These are phyloP conservation scores for Myathropa florea DNA, from an alignment of 2,888 invertebrate genomes.

Conservation along the genomic window DNA sequence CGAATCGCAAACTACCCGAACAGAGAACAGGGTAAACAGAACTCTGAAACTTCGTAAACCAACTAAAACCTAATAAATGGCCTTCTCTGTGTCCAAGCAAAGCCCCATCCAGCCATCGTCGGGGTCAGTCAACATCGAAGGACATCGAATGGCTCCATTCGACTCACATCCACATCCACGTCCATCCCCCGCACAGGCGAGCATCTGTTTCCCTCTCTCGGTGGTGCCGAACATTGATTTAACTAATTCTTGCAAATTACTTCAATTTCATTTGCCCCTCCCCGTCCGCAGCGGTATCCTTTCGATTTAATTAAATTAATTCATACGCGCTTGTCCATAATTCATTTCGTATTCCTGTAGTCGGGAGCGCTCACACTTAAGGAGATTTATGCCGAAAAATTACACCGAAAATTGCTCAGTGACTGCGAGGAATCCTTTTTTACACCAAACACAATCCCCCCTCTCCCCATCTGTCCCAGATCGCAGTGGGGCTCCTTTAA, in stretches of 20 bases:
- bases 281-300: not conserved
- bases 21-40: slow-evolving; percentile 34
- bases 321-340: slow-evolving; percentile 50
- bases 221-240: not conserved
- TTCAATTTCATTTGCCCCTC: not conserved
- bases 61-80: slow-evolving; percentile 62
- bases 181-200: not conserved
- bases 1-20: not conserved
- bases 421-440: slow-evolving; percentile 64
- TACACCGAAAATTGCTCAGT: slow-evolving; percentile 67
- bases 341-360: slow-evolving; percentile 23
- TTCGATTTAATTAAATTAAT: slow-evolving; percentile 58
- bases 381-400: slow-evolving; percentile 64
- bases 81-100: slow-evolving; percentile 8
- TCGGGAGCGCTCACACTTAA: slow-evolving; percentile 20
- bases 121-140: not conserved
- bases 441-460: slow-evolving; percentile 49
- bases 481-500: not conserved
- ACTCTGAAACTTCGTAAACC: slow-evolving; percentile 50
- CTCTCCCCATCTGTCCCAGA: not conserved
- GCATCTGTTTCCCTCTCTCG: not conserved
- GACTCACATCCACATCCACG: not conserved
- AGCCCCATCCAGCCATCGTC: not conserved
- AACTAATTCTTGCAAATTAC: slow-evolving; percentile 35
- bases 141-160: not conserved